A percentile compares a stretch with the other conserved stretches of the same genome.
phyloP scores from a whole-genome alignment of 2,797 vertebrate species.

The Macrochelys suwanniensis region DNA sequence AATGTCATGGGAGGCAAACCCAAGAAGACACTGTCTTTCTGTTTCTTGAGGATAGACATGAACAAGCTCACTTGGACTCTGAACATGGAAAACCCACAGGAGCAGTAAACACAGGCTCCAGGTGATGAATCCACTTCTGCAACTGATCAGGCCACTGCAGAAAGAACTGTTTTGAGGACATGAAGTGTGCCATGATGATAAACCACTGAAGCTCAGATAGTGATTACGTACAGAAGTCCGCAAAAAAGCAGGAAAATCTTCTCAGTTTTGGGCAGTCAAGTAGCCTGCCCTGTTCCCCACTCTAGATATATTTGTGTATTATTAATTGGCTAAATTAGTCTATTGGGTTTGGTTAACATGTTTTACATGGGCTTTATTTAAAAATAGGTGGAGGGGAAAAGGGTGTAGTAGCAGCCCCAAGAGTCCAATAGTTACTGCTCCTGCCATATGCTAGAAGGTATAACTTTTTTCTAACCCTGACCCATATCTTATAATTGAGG shows the following conservation, averaged over 20 bases:
- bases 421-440: background rate
- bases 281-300: background rate
- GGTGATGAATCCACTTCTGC: background rate
- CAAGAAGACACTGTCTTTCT: background rate
- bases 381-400: background rate
- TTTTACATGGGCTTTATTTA: conserved; percentile 1
- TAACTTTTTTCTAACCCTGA: background rate
- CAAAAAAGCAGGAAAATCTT: background rate
- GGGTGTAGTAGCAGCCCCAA: background rate
- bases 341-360: background rate
- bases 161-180: background rate
- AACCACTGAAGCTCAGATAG: background rate
- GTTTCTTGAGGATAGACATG: background rate
- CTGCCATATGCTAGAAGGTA: background rate
- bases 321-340: background rate
- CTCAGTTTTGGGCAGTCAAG: background rate
- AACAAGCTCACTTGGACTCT: background rate
- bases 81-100: background rate
- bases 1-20: background rate
- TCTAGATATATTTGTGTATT: background rate
- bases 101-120: background rate
- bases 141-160: background rate
- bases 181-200: background rate
- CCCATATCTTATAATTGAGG: background rate
- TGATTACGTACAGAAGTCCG: background rate